Base-by-base conservation (phyloP, 2,888 invertebrate species). In the Anticlea derivata region DNA sequence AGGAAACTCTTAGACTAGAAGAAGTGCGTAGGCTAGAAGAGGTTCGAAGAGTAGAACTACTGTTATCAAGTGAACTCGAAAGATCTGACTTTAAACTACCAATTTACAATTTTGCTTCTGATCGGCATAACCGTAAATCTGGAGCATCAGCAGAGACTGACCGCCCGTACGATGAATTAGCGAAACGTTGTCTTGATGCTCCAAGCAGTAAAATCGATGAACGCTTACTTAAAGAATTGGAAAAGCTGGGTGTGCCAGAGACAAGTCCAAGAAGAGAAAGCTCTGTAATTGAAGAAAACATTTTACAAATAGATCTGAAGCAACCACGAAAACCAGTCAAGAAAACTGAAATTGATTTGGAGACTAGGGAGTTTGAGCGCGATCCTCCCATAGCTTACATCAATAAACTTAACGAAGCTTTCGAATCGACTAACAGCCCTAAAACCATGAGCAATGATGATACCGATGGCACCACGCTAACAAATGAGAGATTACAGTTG, bases 211-310 rank as follows among this genome's bases (percentile, higher is more conserved):
- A 71, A 39, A 67, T 80, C 20, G 79, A 79, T 22, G 60, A 71
- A 38, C 55, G 58, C 13, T 29, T 79, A 12, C 40, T 75, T 0
- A 65, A 63, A 45, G 78, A 78, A 63, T 70, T 79, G 60, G 61
- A 69, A 20, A 65, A 65, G 38, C 34, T 69, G 0, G 69, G 62
- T 2, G 48, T 69, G 7, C 60, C 67, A 13, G 55, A 62, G 4
- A 27, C 58, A 1, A 39, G 44, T 24, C 35, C 34, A 24, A 30
- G 34, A 20, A 20, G 30, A 20, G 48, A 44, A 26, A 30, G 27
- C 7, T 33, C 54, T 4, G 6, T 50, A 2, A 45, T 53, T 2
- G 58, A 65, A 12, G 60, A 58, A 22, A 63, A 63, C 17, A 44
- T 63, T 3, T 30, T 65, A 0, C 61, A 66, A 56, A 63, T 60